Conservation (phyloP, 2,888 invertebrate species). For the Allygus modestus region DNA sequence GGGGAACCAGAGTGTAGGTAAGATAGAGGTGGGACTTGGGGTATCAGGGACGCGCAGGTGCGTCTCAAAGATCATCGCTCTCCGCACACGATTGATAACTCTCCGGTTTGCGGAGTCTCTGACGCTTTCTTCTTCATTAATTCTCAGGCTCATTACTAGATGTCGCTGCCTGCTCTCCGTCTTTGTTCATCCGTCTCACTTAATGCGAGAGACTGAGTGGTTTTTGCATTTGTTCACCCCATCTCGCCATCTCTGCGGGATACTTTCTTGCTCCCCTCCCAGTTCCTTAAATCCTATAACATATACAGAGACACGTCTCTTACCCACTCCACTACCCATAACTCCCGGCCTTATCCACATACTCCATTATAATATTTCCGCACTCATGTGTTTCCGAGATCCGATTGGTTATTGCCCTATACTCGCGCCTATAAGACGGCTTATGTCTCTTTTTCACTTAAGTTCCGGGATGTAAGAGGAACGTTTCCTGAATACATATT, state of each 20-base stretch:
- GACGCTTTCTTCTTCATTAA: slow-evolving; percentile 58
- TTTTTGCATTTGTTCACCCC: slow-evolving; percentile 45
- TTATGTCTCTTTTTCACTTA: slow-evolving; percentile 42
- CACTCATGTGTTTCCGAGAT: slow-evolving; percentile 16
- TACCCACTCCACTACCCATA: slow-evolving; percentile 42
- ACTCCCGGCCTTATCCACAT: slow-evolving; percentile 49
- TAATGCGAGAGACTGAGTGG: slow-evolving; percentile 48
- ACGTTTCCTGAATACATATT: slow-evolving; percentile 35
- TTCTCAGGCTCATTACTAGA: slow-evolving; percentile 51
- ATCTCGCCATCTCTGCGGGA: slow-evolving; percentile 28
- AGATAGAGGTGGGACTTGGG: not conserved
- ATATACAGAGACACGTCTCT: slow-evolving; percentile 53
- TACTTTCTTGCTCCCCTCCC: not conserved
- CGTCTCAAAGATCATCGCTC: slow-evolving; percentile 22
- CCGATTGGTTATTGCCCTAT: slow-evolving; percentile 45
- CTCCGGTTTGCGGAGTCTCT: slow-evolving; percentile 24
- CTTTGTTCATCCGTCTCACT: slow-evolving; percentile 57
- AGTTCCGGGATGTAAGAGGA: not conserved
- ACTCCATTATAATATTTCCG: slow-evolving; percentile 56
- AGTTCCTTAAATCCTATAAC: slow-evolving; percentile 29
- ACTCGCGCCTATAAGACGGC: slow-evolving; percentile 31
- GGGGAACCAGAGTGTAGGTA: not conserved
- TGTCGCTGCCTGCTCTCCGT: slow-evolving; percentile 46
- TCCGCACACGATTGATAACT: slow-evolving; percentile 51
- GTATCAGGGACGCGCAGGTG: slow-evolving; percentile 12